phyloP scores from a whole-genome alignment of 2,113 vertebrate species.

The Maccullochella peelii region DNA sequence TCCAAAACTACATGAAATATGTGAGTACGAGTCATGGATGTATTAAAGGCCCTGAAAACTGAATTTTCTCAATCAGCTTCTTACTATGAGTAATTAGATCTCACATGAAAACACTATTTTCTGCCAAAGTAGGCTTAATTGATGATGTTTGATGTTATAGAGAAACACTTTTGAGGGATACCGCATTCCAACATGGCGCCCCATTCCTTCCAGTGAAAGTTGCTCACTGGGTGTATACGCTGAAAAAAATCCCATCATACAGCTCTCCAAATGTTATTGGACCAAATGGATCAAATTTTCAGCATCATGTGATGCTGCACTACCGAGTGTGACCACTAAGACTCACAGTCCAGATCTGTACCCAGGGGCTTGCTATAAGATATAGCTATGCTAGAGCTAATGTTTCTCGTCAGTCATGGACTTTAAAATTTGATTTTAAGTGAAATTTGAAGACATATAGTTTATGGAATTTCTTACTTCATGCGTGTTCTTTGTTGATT shows the following conservation, averaged over 20 bases:
- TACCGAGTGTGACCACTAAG: background rate
- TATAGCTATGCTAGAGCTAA: background rate
- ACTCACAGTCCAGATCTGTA: background rate
- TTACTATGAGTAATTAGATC: no score
- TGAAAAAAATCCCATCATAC: background rate
- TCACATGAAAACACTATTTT: no score
- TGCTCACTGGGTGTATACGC: background rate
- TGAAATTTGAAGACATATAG: background rate
- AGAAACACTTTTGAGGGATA: no score
- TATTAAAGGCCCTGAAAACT: background rate
- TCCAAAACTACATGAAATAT: slow-evolving; percentile 99
- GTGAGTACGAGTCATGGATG: slow-evolving; percentile 81
- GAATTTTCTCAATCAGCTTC: no score
- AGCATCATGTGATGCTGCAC: background rate
- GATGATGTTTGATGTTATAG: no score
- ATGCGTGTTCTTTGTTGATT: background rate
- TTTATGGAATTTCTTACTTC: background rate
- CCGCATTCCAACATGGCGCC: no score
- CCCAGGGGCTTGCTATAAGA: background rate
- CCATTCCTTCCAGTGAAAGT: background rate
- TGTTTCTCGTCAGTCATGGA: background rate
- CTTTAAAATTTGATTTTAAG: background rate
- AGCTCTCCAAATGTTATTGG: no score
- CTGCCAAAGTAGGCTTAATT: no score
- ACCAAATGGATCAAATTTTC: background rate